phyloP scores from a whole-genome alignment of 2,797 vertebrate genomes.

The Eurystomus glaucurus region DNA sequence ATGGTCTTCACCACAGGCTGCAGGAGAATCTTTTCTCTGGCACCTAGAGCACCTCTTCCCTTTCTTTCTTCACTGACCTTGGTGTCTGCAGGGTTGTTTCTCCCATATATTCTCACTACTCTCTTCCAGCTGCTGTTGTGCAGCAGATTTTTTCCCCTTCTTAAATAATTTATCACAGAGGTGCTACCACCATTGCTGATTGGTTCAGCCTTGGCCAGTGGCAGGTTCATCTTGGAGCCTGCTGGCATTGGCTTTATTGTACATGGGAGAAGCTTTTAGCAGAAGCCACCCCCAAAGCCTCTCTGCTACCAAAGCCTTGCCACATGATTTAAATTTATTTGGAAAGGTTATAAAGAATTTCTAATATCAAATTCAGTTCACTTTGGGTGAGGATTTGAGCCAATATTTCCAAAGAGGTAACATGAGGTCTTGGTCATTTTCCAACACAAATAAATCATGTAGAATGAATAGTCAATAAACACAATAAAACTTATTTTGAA shows the following conservation, averaged over 20 bases:
- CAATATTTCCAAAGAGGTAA: not conserved
- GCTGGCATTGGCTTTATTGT: not conserved
- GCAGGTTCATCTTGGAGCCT: accelerated
- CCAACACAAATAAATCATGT: not conserved
- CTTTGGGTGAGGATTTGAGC: not conserved
- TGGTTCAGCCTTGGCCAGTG: accelerated
- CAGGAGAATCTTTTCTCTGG: not conserved
- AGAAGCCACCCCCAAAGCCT: not conserved
- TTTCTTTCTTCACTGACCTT: not conserved
- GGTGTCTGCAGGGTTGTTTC: not conserved
- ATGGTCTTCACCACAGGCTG: not conserved
- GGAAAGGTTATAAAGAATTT: not conserved
- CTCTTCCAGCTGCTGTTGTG: not conserved
- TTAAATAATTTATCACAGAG: not conserved
- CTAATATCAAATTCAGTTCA: not conserved
- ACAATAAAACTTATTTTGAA: not conserved
- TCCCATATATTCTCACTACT: not conserved
- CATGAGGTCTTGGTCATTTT: not conserved
- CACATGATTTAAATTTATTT: not conserved
- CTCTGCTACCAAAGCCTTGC: not conserved
- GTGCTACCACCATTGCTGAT: accelerated
- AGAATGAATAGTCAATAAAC: not conserved
- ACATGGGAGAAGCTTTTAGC: not conserved
- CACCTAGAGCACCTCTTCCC: accelerated
- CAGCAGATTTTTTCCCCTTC: not conserved